These are phyloP conservation scores for Scarus forsteni DNA, from an alignment of 2,797 vertebrate genomes.

Conservation along the genomic window DNA sequence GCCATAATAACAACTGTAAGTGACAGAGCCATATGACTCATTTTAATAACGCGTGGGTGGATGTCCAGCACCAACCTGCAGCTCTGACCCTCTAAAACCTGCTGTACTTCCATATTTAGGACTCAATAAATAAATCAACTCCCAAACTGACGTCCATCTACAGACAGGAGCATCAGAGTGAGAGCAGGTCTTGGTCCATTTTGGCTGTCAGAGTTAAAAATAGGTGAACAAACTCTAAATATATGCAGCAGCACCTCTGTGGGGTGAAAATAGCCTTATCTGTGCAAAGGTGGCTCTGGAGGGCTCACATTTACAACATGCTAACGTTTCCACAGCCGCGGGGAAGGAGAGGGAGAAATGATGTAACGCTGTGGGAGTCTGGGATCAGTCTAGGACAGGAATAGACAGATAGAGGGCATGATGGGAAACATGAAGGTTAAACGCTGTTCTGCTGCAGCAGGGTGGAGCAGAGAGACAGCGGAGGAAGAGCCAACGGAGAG, in stretches of 20 bases:
- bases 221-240: slow-evolving; percentile 71
- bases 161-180: neutral
- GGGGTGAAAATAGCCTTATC: slow-evolving; percentile 72
- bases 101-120: too few species aligned
- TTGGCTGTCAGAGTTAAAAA: slow-evolving; percentile 46
- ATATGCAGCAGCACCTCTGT: slow-evolving; percentile 61
- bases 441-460: slow-evolving; percentile 19
- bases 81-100: neutral
- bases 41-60: neutral
- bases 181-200: slow-evolving; percentile 14
- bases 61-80: slow-evolving; percentile 2
- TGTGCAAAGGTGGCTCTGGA: slow-evolving; percentile 65
- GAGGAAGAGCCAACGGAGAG: neutral
- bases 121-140: neutral
- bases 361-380: slow-evolving; percentile 56
- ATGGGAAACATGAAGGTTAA: slow-evolving; percentile 41
- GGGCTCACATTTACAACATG: slow-evolving; percentile 61
- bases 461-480: slow-evolving; percentile 15
- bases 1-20: neutral
- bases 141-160: neutral
- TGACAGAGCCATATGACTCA: slow-evolving; percentile 3
- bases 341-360: slow-evolving; percentile 54
- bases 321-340: slow-evolving; percentile 51
- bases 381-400: slow-evolving; percentile 56
- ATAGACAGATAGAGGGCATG: slow-evolving; percentile 31